Base-by-base conservation (phyloP, 2,888 invertebrate genomes). In the Morpho achilles region DNA sequence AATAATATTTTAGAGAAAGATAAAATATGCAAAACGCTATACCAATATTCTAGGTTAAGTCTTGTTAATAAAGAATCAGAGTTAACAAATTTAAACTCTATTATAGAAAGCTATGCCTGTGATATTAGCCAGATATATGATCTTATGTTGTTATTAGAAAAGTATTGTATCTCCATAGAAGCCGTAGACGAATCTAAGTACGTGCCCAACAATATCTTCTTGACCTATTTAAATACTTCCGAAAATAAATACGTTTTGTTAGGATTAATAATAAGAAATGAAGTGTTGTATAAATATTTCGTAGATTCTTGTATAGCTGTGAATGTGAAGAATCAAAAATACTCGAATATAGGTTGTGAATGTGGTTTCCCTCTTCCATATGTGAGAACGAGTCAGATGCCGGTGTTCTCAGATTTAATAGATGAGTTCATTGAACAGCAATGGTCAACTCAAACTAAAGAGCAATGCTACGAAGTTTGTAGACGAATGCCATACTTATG, bases 401-500 rank as follows among this genome's bases (percentile, higher is more conserved):
- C 83, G 67, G 86, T 87, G 44, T 93, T 91, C 77, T 84, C 91
- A 1, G 83, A 92, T 43, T 72, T 93, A 48, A 94, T 94, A 44
- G 91, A 91, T 67, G 79, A 84, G 65, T 87, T 94, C 64, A 84
- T 93, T 49, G 90, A 91, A 60, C 87, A 78, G 59, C 91, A 92
- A 66, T 86, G 84, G 79, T 77, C 81, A 6, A 80, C 73, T 62
- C 79, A 87, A 60, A 82, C 84, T 0, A 76, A 81, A 44, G 82
- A 87, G 3, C 84, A 86, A 49, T 92, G 91, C 64, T 87, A 91
- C 45, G 84, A 87, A 66, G 82, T 93, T 46, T 93, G 93, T 64
- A 91, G 88, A 67, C 80, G 82, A 66, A 92, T 94, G 87, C 94
- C 94, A 50, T 93, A 91, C 67, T 83, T 94, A 71, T 94, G 93